These are phyloP conservation scores for Microplitis mediator DNA, from an alignment of 1,140 invertebrate species.

Conservation along the genomic window DNA sequence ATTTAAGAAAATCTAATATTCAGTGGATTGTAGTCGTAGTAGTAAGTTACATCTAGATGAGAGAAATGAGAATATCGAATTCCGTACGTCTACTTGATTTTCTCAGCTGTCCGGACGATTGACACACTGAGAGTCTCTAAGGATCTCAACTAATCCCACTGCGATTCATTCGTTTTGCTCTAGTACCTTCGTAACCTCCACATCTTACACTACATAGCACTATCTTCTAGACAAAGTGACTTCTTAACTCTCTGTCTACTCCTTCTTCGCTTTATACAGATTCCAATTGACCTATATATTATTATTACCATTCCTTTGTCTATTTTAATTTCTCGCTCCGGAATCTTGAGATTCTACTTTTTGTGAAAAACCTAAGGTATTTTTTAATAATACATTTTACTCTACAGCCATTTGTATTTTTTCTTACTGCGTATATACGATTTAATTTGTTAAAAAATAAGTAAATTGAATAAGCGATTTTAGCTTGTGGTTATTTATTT, in stretches of 20 bases:
- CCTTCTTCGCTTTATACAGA: conserved; percentile 24
- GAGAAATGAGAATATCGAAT: conserved; percentile 23
- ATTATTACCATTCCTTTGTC: neutral
- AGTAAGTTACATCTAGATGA: neutral
- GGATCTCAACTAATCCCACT: conserved; percentile 36
- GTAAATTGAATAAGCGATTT: too few species aligned
- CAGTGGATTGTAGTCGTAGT: too few species aligned
- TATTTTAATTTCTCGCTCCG: neutral
- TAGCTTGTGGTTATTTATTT: neutral
- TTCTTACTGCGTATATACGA: too few species aligned
- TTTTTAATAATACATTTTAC: too few species aligned
- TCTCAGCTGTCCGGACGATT: conserved; percentile 16
- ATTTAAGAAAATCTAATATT: neutral
- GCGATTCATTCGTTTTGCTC: conserved; percentile 39
- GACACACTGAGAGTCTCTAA: conserved; percentile 20
- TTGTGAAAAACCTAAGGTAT: neutral
- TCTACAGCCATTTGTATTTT: neutral
- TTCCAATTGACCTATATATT: conserved; percentile 43
- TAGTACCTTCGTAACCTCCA: neutral
- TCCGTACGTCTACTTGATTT: conserved; percentile 24
- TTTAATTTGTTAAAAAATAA: too few species aligned
- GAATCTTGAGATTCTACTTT: neutral
- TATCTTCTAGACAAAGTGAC: conserved; percentile 7
- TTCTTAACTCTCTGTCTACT: neutral
- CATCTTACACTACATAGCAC: neutral